Base-by-base conservation (phyloP, 2,113 vertebrate species). In the Sinocyclocheilus rhinocerous region DNA sequence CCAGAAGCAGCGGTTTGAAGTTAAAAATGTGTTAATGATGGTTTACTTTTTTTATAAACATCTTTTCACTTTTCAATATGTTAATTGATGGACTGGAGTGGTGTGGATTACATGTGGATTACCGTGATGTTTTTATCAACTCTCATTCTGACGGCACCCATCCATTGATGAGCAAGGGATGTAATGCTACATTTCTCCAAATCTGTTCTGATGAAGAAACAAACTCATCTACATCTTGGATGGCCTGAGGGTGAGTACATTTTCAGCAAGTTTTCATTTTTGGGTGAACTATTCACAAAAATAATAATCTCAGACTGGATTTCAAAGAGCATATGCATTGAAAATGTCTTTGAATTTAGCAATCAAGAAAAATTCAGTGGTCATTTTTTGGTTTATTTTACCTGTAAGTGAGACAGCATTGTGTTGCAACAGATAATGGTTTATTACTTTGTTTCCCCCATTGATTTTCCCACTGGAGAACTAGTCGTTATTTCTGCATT, bases 381-480 rank as follows among this genome's bases (percentile, higher is more conserved):
- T 77, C 0, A 20, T 55, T 29, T 6, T 77, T n/a, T 39, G 2
- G 8, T 78, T 78, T 77, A 42, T 73, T 72, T 6, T 55, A 55
- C 16, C 52, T 20, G 4, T 72, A 42, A 42, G 9, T 42, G 45
- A 52, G 77, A 20, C 18, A 1, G 33, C 11, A 67, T 6, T 22
- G n/a, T 39, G 55, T 22, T 76, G n/a, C 52, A 75, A 33, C 55
- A 69, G 81, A 88, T 57, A 67, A 26, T 80, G 65, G 67, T 33
- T 80, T 75, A 86, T 73, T 76, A 20, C 86, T 85, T 57, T 77
- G 65, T 84, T 84, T 82, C 80, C 33, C 69, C 22, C 6, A 12
- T 79, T 87, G 81, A 89, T 84, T 83, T 83, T 45, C 29, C 55
- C 4, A 48, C 79, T 24, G 33, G 39, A 29, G 65, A 89, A 33